phyloP scores from a whole-genome alignment of 1,140 invertebrate genomes.

The Dreissena rostriformis region DNA sequence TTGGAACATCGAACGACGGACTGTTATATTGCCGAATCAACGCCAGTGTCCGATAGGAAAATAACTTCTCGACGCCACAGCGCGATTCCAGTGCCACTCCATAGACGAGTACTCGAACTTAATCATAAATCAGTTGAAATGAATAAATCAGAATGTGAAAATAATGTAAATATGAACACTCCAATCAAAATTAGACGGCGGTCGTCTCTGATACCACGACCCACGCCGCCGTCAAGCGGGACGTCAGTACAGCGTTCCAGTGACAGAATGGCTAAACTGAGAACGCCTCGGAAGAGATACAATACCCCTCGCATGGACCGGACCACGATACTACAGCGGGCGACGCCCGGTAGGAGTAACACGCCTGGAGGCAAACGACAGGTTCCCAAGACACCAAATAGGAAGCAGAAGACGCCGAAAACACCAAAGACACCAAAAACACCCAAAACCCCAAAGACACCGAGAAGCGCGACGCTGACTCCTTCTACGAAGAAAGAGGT shows the following conservation, averaged over 20 bases:
- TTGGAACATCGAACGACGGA: neutral
- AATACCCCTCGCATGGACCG: neutral
- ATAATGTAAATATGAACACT: neutral
- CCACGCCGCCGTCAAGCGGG: neutral
- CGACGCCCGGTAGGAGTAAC: neutral
- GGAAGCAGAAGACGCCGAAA: neutral
- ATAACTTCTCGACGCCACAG: neutral
- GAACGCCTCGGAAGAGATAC: no score
- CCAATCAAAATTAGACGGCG: neutral
- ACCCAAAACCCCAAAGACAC: neutral
- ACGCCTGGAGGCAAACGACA: slow-evolving; percentile 6
- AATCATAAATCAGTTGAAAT: neutral
- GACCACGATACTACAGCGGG: neutral
- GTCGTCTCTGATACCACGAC: neutral
- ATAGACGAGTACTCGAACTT: neutral
- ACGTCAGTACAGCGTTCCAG: neutral
- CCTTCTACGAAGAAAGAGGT: neutral
- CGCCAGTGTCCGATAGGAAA: neutral
- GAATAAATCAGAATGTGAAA: no score
- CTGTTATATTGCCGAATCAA: neutral
- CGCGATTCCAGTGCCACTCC: neutral
- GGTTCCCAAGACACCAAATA: neutral
- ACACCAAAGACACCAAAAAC: neutral
- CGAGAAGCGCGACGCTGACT: neutral
- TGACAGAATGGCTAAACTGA: neutral